A percentile compares a stretch with the other conserved stretches of the same genome.
Evolutionary conservation across 2,888 invertebrate genomes (phyloP).

Genomic region (Sinentomon sp.): DNA sequence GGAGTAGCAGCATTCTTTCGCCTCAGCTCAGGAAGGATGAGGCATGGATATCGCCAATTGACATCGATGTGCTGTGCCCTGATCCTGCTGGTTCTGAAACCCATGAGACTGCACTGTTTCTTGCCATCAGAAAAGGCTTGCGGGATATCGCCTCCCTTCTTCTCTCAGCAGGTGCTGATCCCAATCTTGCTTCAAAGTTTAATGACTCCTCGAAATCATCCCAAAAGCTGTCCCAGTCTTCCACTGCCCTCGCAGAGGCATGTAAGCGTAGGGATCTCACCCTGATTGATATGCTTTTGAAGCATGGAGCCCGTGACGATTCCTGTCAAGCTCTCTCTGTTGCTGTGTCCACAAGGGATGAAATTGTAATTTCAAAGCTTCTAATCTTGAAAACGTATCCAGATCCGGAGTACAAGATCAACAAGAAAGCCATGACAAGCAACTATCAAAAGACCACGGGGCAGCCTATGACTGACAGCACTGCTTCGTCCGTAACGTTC

Average conservation of each 20-base stretch:
- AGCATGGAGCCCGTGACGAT: slow-evolving; percentile 61
- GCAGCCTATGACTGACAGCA: slow-evolving; percentile 26
- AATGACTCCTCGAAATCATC: too few relatives aligned
- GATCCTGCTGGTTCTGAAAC: too few relatives aligned
- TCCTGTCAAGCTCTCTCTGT: slow-evolving; percentile 51
- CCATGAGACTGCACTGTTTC: too few relatives aligned
- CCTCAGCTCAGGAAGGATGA: too few relatives aligned
- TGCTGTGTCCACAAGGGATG: slow-evolving; percentile 42
- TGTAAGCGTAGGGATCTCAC: slow-evolving; percentile 34
- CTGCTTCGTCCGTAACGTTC: slow-evolving; percentile 35
- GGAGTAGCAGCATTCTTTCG: too few relatives aligned
- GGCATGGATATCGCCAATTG: too few relatives aligned
- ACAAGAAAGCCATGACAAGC: slow-evolving; percentile 53
- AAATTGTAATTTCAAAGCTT: slow-evolving; percentile 43
- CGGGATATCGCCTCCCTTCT: too few relatives aligned
- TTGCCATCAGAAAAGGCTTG: too few relatives aligned
- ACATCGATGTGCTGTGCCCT: too few relatives aligned
- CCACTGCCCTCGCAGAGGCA: slow-evolving; percentile 37
- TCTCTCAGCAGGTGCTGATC: too few relatives aligned
- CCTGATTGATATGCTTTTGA: slow-evolving; percentile 45
- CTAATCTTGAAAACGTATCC: slow-evolving; percentile 60
- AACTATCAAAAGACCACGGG: slow-evolving; percentile 25
- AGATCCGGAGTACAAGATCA: slow-evolving; percentile 76
- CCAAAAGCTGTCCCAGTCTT: too few relatives aligned
- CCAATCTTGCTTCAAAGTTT: slow-evolving; percentile 1